A percentile compares a stretch with the other conserved stretches of the same genome.
phyloP scores from a whole-genome alignment of 2,113 vertebrate genomes.

The Chloroceryle aenea region DNA sequence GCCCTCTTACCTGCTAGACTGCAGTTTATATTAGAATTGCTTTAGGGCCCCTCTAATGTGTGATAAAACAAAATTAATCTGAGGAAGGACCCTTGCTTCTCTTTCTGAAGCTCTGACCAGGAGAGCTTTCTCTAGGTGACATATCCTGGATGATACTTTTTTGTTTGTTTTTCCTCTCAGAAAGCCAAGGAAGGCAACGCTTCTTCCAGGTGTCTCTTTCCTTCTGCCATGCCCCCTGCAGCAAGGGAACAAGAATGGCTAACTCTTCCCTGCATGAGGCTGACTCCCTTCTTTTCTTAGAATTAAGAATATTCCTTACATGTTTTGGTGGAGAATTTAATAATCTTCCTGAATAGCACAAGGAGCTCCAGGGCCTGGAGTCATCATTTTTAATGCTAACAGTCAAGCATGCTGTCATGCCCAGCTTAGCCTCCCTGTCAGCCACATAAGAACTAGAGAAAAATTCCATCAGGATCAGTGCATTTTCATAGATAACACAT shows the following conservation, averaged over 20 bases:
- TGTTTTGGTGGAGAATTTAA: background rate
- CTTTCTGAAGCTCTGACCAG: background rate
- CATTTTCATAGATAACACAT: background rate
- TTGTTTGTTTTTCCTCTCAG: background rate
- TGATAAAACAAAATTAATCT: background rate
- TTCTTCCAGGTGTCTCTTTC: background rate
- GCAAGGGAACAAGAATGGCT: background rate
- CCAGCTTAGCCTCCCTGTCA: background rate
- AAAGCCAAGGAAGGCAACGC: background rate
- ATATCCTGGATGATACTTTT: background rate
- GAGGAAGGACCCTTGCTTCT: background rate
- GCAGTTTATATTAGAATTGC: background rate
- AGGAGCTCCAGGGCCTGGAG: background rate
- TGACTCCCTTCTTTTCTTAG: background rate
- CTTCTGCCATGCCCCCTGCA: background rate
- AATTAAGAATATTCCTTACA: background rate
- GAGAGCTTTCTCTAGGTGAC: background rate
- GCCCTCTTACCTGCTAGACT: background rate
- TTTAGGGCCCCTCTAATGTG: background rate
- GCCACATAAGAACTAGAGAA: background rate
- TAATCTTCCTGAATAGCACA: background rate
- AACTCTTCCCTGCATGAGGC: background rate
- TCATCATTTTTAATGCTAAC: background rate
- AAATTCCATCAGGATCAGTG: background rate
- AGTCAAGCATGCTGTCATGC: background rate